These are phyloP conservation scores for Ceuthmochares aereus DNA, from an alignment of 2,113 vertebrate species.

Conservation along the genomic window DNA sequence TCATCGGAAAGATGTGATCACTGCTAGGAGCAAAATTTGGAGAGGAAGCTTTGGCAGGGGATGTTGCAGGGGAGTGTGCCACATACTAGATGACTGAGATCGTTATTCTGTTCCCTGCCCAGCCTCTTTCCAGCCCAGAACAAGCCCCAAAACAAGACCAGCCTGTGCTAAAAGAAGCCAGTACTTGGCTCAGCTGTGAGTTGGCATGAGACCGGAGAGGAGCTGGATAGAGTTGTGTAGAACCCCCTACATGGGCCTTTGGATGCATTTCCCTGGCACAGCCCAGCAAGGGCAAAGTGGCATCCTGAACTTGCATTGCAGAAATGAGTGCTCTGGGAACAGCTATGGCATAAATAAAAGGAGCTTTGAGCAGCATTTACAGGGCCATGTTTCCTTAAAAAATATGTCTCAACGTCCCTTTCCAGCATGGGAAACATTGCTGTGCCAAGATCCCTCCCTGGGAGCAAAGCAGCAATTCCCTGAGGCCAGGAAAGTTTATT, in stretches of 20 bases:
- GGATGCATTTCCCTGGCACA: not conserved
- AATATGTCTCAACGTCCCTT: not conserved
- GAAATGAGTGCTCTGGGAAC: not conserved
- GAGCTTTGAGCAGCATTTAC: not conserved
- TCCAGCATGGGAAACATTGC: not conserved
- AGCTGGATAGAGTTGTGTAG: accelerated
- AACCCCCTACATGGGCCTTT: accelerated
- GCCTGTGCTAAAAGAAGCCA: not conserved
- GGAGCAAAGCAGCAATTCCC: not conserved
- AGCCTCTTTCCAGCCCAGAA: not conserved
- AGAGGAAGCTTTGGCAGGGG: not conserved
- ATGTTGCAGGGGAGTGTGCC: not conserved
- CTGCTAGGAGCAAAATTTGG: not conserved
- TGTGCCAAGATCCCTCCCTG: not conserved
- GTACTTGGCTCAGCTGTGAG: not conserved
- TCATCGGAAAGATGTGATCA: accelerated
- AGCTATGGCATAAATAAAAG: not conserved
- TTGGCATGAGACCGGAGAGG: accelerated
- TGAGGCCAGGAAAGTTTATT: not conserved
- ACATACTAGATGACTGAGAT: not conserved
- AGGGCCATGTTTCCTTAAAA: not conserved
- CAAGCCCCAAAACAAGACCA: not conserved
- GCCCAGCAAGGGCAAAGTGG: not conserved
- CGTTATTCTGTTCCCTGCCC: not conserved
- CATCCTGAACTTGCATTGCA: not conserved